Evolutionary conservation across 2,113 vertebrate species (phyloP).

Genomic region (Gobiocypris rarus): DNA sequence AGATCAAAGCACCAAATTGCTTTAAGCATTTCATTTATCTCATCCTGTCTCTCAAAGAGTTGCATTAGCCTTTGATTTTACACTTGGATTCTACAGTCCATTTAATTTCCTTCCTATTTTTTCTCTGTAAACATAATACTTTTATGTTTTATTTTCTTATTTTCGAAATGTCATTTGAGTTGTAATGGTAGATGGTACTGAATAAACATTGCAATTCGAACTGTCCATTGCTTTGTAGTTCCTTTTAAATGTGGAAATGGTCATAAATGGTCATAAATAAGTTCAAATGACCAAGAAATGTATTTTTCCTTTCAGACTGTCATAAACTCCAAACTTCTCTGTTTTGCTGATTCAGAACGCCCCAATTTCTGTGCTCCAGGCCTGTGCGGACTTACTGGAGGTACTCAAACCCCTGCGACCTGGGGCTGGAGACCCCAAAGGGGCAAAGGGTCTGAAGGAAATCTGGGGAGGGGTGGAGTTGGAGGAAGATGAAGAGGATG

Average conservation of each 20-base stretch:
- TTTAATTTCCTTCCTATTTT: not conserved
- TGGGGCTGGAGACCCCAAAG: conserved; percentile 69
- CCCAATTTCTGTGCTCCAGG: conserved; percentile 88
- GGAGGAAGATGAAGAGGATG: conserved; percentile 62
- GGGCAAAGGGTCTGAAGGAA: conserved; percentile 78
- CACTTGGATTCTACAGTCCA: not conserved
- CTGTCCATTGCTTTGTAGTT: conserved; percentile 21
- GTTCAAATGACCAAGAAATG: not conserved
- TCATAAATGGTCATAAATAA: not conserved
- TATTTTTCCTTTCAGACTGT: not conserved
- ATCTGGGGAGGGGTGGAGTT: conserved; percentile 68
- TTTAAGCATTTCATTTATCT: not conserved
- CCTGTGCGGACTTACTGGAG: conserved; percentile 75
- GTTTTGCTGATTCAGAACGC: conserved; percentile 77
- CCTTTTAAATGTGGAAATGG: not conserved
- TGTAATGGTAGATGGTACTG: not conserved
- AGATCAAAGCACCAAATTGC: not conserved
- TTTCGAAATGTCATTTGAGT: conserved; percentile 8
- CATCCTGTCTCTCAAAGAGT: not conserved
- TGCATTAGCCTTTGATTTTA: conserved; percentile 2
- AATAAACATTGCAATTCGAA: not conserved
- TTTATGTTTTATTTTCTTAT: not conserved
- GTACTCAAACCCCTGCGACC: conserved; percentile 69
- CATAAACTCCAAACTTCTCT: not conserved
- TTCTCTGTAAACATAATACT: not conserved